Evolutionary conservation across 2,113 vertebrate genomes (phyloP), one percentile per base, ranked within the genome.

Genomic region (Vulpes ferrilata): DNA sequence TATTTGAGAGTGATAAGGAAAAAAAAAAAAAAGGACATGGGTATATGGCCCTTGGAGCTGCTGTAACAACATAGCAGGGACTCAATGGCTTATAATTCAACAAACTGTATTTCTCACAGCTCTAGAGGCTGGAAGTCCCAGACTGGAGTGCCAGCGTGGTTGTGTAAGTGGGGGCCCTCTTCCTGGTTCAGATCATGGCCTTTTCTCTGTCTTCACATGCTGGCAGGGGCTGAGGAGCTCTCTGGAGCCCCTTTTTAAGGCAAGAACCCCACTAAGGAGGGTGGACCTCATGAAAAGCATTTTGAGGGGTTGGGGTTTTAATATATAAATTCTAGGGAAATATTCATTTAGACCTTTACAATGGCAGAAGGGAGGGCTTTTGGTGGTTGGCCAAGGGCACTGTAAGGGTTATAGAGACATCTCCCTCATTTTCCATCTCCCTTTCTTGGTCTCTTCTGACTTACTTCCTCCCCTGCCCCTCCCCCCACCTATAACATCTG

Each of bases 391-490:
- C 35, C 8, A 19, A 60, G 35, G 55, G 22, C 30, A 5, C 32
- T 22, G 0, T 0, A n/a, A 67, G 19, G 23, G 4, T 74, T 30
- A 4, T 3, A 32, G 2, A 38, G 22, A 38, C 5, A 5, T 23
- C 38, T 48, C 17, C 57, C 32, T 55, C 59, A 20, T 25, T 11
- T 25, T 8, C 3, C 10, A 15, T 51, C 73, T 57, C n/a, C 25
- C 43, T 69, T 71, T 30, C 57, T 32, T 22, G 27, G 65, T 15
- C 67, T 65, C 16, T 57, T 81, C 16, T 48, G 23, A 22, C 17
- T 48, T 51, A 23, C 10, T 19, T 13, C 32, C 19, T 30, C 3
- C 22, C 35, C 19, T 30, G 2, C 22, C 35, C 35, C 2, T 43
- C 71, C 13, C 59, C 8, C 35, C 23, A 11, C 17, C 67, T 81